These are phyloP conservation scores for Hemibagrus wyckioides DNA, from an alignment of 2,113 vertebrate species.

Conservation along the genomic window DNA sequence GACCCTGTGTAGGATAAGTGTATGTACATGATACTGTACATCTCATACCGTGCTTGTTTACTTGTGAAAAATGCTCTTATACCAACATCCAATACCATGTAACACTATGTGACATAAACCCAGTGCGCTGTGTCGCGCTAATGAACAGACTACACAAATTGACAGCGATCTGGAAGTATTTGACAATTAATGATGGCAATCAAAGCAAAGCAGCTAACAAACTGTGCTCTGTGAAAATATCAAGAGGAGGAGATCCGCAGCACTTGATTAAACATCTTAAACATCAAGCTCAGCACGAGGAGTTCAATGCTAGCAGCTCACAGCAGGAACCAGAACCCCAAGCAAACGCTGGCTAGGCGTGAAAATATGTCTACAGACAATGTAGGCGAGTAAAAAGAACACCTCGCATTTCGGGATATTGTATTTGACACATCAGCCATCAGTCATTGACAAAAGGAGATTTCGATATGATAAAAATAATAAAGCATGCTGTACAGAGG, in stretches of 20 bases:
- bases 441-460: neutral
- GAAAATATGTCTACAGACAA: neutral
- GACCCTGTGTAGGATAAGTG: no score
- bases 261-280: slow-evolving; percentile 20
- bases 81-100: neutral
- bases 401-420: neutral
- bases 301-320: neutral
- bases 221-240: neutral
- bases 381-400: neutral
- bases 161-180: neutral
- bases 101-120: neutral
- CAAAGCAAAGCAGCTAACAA: slow-evolving; percentile 21
- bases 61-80: neutral
- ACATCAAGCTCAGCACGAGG: slow-evolving; percentile 6
- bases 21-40: neutral
- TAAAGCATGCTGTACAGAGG: neutral
- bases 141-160: slow-evolving; percentile 7
- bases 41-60: neutral
- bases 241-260: neutral
- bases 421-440: neutral
- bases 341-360: neutral
- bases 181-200: slow-evolving; percentile 19
- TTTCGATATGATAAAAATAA: neutral
- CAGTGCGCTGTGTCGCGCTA: neutral
- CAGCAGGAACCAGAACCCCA: slow-evolving; percentile 5